A percentile compares a stretch with the other conserved stretches of the same genome.
Conservation (phyloP, 1,140 invertebrate species). For the Araneus ventricosus region DNA sequence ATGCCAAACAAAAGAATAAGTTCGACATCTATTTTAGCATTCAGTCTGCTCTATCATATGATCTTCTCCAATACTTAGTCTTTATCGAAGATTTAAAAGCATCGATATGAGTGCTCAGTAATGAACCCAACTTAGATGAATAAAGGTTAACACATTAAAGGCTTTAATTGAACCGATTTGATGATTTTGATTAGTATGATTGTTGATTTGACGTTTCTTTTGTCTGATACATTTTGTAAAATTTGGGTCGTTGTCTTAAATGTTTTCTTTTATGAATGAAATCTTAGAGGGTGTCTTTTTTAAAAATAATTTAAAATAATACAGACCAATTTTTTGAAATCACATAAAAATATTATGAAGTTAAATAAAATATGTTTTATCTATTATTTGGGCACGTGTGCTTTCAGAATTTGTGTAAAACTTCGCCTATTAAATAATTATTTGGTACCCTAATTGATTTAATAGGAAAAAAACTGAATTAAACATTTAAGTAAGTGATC, state of each 20-base stretch:
- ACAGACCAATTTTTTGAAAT: no score
- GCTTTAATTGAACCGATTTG: constrained; percentile 25
- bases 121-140: background rate
- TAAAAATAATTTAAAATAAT: no score
- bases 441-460: no score
- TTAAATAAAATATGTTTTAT: no score
- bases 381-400: no score
- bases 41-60: background rate
- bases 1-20: constrained; percentile 34
- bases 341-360: no score
- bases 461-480: no score
- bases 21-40: background rate
- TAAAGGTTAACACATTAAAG: background rate
- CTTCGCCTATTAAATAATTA: no score
- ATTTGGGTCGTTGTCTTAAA: background rate
- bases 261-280: background rate
- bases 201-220: background rate
- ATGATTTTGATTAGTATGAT: background rate
- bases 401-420: no score
- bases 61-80: background rate
- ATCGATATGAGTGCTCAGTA: background rate
- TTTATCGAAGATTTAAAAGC: background rate
- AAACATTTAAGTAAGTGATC: no score
- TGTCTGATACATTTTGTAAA: background rate
- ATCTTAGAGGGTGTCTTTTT: no score